These are phyloP conservation scores for Trichonephila inaurata DNA, from an alignment of 1,140 invertebrate species.

Conservation along the genomic window DNA sequence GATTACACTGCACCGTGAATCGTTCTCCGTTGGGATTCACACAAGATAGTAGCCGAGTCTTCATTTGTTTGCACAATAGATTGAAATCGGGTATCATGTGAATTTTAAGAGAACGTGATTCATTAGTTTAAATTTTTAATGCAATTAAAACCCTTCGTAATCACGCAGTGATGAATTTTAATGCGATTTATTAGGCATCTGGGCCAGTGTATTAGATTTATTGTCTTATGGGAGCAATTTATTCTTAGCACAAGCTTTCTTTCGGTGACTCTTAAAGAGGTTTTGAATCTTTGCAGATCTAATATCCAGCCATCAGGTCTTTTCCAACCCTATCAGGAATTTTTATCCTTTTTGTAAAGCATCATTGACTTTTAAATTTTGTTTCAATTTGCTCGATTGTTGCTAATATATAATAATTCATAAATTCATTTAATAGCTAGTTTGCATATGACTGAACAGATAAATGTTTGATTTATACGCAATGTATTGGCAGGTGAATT, in stretches of 20 bases:
- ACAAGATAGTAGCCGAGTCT: neutral
- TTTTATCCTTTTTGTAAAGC: too few species aligned
- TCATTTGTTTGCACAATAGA: neutral
- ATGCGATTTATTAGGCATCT: neutral
- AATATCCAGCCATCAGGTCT: too few species aligned
- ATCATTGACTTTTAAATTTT: too few species aligned
- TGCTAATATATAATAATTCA: too few species aligned
- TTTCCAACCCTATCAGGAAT: too few species aligned
- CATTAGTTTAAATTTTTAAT: conserved; percentile 17
- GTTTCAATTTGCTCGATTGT: too few species aligned
- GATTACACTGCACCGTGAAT: neutral
- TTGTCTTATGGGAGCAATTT: neutral
- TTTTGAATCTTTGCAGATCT: too few species aligned
- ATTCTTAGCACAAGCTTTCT: neutral
- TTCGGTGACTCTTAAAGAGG: neutral
- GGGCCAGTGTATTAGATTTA: neutral
- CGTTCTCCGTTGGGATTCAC: neutral
- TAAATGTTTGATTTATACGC: too few species aligned
- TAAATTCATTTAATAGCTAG: too few species aligned
- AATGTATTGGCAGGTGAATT: too few species aligned
- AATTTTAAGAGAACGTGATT: neutral
- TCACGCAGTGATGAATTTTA: neutral
- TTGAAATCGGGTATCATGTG: neutral
- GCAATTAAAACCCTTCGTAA: neutral
- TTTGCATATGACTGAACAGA: too few species aligned